Base-by-base conservation (phyloP, 2,113 vertebrate genomes). In the Thymallus thymallus region DNA sequence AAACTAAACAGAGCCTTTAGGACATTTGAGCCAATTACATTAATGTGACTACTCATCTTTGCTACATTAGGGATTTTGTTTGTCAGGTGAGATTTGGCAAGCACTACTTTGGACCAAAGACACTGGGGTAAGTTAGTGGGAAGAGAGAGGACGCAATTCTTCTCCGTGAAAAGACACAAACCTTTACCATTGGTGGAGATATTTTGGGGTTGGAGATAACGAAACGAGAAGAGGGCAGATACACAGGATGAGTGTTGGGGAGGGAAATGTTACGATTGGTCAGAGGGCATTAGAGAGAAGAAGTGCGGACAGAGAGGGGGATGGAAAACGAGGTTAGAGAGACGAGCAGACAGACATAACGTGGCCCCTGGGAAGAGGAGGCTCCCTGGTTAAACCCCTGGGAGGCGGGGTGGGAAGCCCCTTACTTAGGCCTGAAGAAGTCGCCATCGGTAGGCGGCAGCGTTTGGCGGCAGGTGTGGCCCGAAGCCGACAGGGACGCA, bases 351-450 rank as follows among this genome's bases (percentile, higher is more conserved):
- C 60, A 45, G 75, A 78, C 60, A 26, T 4, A 51, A 51, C 48
- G 16, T 14, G 48, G 48, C 48, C 16, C 12, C 14, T 14, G 48
- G 48, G 48, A 18, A 51, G 46, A 10, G 12, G 30, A 51, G 20
- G 7, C 29, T 58, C 16, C 14, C 24, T 26, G 22, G 80, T 72
- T 5, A 26, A 64, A 51, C 61, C 73, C 3, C 30, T 64, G 16
- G 56, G 6, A 60, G 56, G 20, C 6, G 16, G 30, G 64, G 64
- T 20, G 16, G 30, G 30, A 32, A 30, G 64, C 30, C 72, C 91
- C 93, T 94, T 94, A 94, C 94, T 90, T 85, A 90, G 90, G 90
- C 90, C 91, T 91, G 92, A 92, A 89, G 93, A 92, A 87, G 89
- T 92, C 91, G 92, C 92, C 89, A 86, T 93, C 88, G 90, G 91